These are phyloP conservation scores for Perognathus longimembris DNA, from an alignment of 2,113 vertebrate species.

Conservation along the genomic window DNA sequence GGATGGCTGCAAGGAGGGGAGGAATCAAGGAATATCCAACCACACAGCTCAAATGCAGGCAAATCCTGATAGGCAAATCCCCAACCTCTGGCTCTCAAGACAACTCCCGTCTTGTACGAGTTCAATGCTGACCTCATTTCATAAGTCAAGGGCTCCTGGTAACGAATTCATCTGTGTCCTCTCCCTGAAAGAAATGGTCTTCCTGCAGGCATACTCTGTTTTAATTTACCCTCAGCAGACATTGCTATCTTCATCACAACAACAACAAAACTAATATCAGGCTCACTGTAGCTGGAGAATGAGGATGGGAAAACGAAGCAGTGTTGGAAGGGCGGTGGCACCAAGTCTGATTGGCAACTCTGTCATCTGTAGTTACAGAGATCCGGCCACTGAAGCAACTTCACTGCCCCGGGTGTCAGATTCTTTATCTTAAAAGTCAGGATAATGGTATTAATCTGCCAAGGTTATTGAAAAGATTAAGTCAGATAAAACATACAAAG, in stretches of 20 bases:
- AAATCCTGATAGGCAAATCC: accelerated
- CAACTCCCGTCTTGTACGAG: background rate
- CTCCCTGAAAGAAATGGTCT: background rate
- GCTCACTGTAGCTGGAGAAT: background rate
- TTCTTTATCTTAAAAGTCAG: background rate
- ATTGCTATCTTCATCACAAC: slow-evolving; percentile 2
- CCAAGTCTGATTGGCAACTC: background rate
- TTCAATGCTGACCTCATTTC: background rate
- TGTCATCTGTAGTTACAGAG: background rate
- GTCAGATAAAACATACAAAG: slow-evolving; percentile 32
- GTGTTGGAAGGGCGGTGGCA: background rate
- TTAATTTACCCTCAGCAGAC: background rate
- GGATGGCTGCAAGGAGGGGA: background rate
- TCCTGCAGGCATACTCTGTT: background rate
- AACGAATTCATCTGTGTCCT: background rate
- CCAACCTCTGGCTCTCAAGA: background rate
- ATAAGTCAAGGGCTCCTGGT: background rate
- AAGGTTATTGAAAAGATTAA: slow-evolving; percentile 38
- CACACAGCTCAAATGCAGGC: accelerated
- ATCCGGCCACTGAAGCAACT: background rate
- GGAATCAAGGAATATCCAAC: background rate
- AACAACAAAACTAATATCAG: background rate
- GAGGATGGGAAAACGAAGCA: background rate
- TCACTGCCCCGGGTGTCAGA: background rate
- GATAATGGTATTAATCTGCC: slow-evolving; percentile 31